A percentile compares a stretch with the other conserved stretches of the same genome.
Conservation (phyloP, 2,797 vertebrate genomes). For the Bovichtus diacanthus region DNA sequence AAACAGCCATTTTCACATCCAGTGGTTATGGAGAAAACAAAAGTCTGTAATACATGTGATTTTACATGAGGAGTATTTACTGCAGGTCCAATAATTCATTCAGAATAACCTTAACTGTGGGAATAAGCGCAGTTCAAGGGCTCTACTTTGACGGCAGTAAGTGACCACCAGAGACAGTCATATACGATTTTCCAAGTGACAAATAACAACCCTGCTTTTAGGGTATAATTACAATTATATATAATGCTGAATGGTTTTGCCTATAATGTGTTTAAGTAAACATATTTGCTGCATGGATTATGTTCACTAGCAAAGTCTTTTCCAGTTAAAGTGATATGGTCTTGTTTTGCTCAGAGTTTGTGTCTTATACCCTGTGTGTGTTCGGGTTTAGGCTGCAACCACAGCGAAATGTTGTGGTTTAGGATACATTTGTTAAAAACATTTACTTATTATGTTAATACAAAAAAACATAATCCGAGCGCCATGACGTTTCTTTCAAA, state of each 20-base stretch:
- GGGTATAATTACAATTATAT: neutral
- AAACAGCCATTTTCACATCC: neutral
- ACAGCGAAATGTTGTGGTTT: neutral
- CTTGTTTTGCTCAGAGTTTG: neutral
- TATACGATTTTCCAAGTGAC: slow-evolving; percentile 7
- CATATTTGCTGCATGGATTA: slow-evolving; percentile 3
- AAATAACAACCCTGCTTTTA: neutral
- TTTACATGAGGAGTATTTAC: neutral
- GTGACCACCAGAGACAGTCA: neutral
- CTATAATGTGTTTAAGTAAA: neutral
- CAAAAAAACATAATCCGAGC: neutral
- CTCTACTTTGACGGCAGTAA: neutral
- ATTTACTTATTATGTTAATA: neutral
- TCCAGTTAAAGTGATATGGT: slow-evolving; percentile 5
- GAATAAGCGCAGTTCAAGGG: too few relatives aligned
- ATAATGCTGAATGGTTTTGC: neutral
- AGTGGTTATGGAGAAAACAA: neutral
- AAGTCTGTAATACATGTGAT: neutral
- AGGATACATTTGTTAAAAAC: neutral
- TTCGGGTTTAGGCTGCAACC: neutral
- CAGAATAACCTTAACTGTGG: neutral
- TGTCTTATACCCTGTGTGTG: neutral
- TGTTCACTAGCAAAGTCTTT: neutral
- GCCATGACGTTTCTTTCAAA: neutral
- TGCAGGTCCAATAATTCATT: neutral